phyloP scores from a whole-genome alignment of 2,113 vertebrate genomes.

The Apaloderma vittatum region DNA sequence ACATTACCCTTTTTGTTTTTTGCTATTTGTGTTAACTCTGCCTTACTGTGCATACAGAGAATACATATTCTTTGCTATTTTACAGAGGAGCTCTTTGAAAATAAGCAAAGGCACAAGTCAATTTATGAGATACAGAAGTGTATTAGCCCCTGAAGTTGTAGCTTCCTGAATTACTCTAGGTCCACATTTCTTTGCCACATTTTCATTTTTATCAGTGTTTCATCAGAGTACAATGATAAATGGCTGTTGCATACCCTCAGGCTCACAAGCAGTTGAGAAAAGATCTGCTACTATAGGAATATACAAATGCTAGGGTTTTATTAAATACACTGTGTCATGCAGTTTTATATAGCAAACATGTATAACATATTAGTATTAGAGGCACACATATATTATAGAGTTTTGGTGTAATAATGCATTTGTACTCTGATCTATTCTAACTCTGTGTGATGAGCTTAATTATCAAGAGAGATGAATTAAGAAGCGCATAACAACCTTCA shows the following conservation, averaged over 20 bases:
- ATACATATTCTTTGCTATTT: neutral
- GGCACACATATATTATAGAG: neutral
- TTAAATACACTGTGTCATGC: neutral
- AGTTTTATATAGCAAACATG: neutral
- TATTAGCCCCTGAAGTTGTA: constrained; percentile 46
- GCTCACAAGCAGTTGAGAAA: constrained; percentile 30
- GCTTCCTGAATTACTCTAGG: constrained; percentile 3
- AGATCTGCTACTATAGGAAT: constrained; percentile 16
- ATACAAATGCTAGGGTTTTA: constrained; percentile 11
- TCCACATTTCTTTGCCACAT: constrained; percentile 12
- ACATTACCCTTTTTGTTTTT: neutral
- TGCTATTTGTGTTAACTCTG: neutral
- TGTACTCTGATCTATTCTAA: neutral
- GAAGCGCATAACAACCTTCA: neutral
- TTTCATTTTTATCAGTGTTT: constrained; percentile 68
- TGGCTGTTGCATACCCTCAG: neutral
- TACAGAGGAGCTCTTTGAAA: constrained; percentile 13
- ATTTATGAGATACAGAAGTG: constrained; percentile 38
- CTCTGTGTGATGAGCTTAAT: neutral
- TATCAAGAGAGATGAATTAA: constrained; percentile 9
- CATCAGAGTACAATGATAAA: constrained; percentile 43
- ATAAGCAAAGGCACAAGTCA: constrained; percentile 39
- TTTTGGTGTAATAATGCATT: neutral
- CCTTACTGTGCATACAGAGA: neutral
- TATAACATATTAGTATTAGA: neutral